A percentile compares a stretch with the other conserved stretches of the same genome.
Evolutionary conservation across 2,888 invertebrate genomes (phyloP).

Genomic region (Acanthosoma haemorrhoidale): DNA sequence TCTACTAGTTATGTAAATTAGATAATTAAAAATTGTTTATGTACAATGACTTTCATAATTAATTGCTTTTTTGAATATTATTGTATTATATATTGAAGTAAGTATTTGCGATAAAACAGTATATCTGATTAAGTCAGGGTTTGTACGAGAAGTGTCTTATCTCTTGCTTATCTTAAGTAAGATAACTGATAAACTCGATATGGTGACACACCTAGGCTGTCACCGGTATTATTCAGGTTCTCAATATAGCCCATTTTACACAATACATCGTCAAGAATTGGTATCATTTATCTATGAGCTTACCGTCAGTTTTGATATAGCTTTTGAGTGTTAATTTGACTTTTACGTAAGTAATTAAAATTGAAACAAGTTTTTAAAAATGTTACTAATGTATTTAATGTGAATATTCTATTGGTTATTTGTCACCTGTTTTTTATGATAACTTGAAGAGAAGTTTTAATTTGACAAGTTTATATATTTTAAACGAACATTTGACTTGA

Average conservation of each 20-base stretch:
- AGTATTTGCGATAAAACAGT: too few relatives aligned
- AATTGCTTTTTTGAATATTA: too few relatives aligned
- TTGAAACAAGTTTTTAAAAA: neutral
- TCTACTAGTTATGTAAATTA: too few relatives aligned
- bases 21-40: too few relatives aligned
- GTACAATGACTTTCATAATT: too few relatives aligned
- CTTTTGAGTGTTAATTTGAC: neutral
- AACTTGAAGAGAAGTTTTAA: too few relatives aligned
- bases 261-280: neutral
- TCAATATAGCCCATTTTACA: neutral
- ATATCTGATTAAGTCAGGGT: too few relatives aligned
- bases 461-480: too few relatives aligned
- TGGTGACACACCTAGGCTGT: neutral
- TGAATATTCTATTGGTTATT: neutral
- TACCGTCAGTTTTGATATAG: neutral
- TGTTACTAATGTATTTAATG: neutral
- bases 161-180: neutral
- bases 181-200: slow-evolving; percentile 7
- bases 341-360: neutral
- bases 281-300: neutral
- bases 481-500: too few relatives aligned
- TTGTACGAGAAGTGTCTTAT: neutral
- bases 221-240: neutral
- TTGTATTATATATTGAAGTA: too few relatives aligned
- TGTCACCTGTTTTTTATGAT: neutral